Evolutionary conservation across 2,113 vertebrate species (phyloP), one percentile per base, ranked within the genome.

Genomic region (Benitochromis conjunctus): DNA sequence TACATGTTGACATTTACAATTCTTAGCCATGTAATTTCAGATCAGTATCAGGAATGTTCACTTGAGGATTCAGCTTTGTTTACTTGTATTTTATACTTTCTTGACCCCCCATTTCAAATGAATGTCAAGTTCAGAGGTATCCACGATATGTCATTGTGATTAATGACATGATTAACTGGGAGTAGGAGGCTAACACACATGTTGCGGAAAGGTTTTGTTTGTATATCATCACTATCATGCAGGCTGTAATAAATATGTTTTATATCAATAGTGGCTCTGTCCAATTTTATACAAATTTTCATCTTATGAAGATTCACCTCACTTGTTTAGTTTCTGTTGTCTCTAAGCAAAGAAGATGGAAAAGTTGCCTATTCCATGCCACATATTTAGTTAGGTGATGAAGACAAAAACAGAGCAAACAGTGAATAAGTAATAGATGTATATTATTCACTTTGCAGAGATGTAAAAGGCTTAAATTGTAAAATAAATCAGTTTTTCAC

Each of bases 61-160:
- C 77, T 79, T 82, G 83, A 79, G 89, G 64, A 82, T 90, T 87
- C 5, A 19, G 12, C 12, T 36, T 18, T 82, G 51, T 90, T 89
- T 86, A 48, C 66, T 83, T 82, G 34, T 41, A 36, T 43, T 91
- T 88, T 87, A 56, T 82, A 26, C 29, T 78, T 36, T 58, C 34
- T 58, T 85, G 76, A 87, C 80, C 48, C 80, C 46, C 46, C 0
- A 2, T 69, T 78, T 58, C 46, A 76, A 91, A 83, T 84, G 3
- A 86, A 60, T 81, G n/a, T 79, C 29, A 60, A 11, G 6, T 31
- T 53, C 46, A 53, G 62, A 81, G 13, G 19, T 76, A 80, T 84
- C 69, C 74, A 14, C 10, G 14, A 79, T 24, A 31, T 62, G 57
- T 85, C 36, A 81, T 3, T 56, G 9, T 88, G 60, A 93, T 81